Evolutionary conservation across 2,113 vertebrate genomes (phyloP), one percentile per base, ranked within the genome.

Genomic region (Verasper variegatus): DNA sequence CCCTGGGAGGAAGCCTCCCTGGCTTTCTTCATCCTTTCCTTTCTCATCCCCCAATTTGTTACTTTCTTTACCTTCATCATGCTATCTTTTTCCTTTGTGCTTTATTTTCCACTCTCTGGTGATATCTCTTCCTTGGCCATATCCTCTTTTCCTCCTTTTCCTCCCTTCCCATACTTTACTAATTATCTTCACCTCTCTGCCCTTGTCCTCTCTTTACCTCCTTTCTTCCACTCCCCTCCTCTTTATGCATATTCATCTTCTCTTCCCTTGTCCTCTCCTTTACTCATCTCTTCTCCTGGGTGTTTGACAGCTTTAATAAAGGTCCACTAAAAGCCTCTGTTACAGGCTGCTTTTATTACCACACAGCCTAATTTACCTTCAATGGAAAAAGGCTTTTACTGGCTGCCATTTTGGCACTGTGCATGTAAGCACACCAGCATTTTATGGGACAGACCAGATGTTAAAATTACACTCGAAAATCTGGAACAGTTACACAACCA

Each of bases 271-370:
- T 54, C 6, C 18, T 67, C 40, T 71, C 23, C 60, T 76, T 61
- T 75, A 56, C 59, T 74, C 65, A 9, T 71, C 62, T 78, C n/a
- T 54, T 71, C 74, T 75, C 75, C 55, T 40, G 54, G 31, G 59
- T 77, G 42, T 82, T 80, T 82, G 84, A 86, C 76, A 85, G 84
- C 68, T 73, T 85, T 77, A 71, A 66, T 80, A 86, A 86, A 77
- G 70, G 65, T 72, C 73, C 70, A 67, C 80, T 89, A 86, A 88
- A 86, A 89, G 82, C 76, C 63, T 79, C 67, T 56, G 60, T 85
- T 45, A 71, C 54, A 58, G 47, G 18, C 67, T 70, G 72, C 81
- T 77, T 71, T 79, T 76, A 69, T 42, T 27, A 0, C 71, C 0
- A 11, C 71, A 69, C 63, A 77, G 52, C 54, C 65, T 79, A 71